Percentiles rank a stretch among this genome's conserved stretches.
phyloP scores from a whole-genome alignment of 2,113 vertebrate species.

The Cavia porcellus region DNA sequence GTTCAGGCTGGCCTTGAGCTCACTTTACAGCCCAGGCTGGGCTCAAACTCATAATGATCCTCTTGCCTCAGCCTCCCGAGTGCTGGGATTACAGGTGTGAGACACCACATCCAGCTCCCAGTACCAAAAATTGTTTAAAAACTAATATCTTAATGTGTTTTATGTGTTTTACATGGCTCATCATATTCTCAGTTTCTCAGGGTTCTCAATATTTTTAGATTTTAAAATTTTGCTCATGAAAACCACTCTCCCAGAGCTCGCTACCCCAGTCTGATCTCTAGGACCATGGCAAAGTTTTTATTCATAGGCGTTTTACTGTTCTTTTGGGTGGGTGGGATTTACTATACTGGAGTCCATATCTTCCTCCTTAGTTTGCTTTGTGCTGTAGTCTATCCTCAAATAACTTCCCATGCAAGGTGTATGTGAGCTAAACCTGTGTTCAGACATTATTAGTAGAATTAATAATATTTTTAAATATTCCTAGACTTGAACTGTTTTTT shows the following conservation, averaged over 20 bases:
- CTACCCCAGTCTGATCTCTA: not conserved
- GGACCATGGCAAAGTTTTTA: not conserved
- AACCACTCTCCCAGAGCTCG: not conserved
- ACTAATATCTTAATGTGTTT: not conserved
- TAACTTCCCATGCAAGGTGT: slow-evolving; percentile 7
- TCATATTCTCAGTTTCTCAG: not conserved
- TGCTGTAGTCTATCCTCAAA: not conserved
- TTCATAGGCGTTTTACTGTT: not conserved
- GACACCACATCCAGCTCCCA: too few species aligned
- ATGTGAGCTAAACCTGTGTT: not conserved
- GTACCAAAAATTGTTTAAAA: too few species aligned
- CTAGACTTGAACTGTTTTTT: not conserved
- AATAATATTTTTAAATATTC: not conserved
- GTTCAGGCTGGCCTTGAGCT: too few species aligned
- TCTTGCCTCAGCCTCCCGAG: too few species aligned
- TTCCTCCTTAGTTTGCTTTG: not conserved
- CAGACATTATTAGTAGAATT: not conserved
- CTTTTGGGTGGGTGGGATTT: not conserved
- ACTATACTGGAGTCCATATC: not conserved
- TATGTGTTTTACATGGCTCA: not conserved
- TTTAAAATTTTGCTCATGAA: not conserved
- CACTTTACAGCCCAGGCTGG: too few species aligned
- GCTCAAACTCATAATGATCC: too few species aligned
- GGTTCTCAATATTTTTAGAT: not conserved
- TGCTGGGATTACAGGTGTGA: too few species aligned